Evolutionary conservation across 2,113 vertebrate genomes (phyloP), one percentile per base, ranked within the genome.

Genomic region (Syngnathus scovelli): DNA sequence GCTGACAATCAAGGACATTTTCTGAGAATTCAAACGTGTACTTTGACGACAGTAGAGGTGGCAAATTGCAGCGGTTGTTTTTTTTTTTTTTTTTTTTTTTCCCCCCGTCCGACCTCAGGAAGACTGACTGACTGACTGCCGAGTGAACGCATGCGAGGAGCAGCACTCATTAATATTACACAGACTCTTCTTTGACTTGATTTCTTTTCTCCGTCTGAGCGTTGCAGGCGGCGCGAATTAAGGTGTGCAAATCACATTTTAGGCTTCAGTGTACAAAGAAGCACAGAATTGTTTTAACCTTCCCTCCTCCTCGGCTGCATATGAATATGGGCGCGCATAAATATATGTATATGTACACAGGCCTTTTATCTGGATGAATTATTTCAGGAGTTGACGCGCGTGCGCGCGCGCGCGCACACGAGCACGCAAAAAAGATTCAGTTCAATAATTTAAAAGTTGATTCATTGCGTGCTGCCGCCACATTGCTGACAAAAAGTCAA

Each of bases 161-260:
- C 66, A 59, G 68, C 61, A 74, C 79, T 89, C 87, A 89, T 91
- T 90, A 88, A 89, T 87, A 90, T 89, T 88, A 88, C 86, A 87
- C 85, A 70, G 76, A 82, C 74, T 83, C 76, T 88, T 87, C 85
- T 90, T 88, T 89, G 85, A 90, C 84, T 89, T 90, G 77, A 86
- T 88, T 89, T 87, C 66, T 74, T 87, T 88, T 86, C 80, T 87
- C 77, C 67, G 71, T 86, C 81, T 86, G 81, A 86, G 81, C 74
- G 83, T 82, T 76, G 85, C 81, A 86, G 83, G 80, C 79, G 83
- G 76, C 76, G 86, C 79, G 83, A 88, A 88, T 90, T 88, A 87
- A 84, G 85, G 86, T 89, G 86, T 87, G 85, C 81, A 89, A 90
- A 90, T 89, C 86, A 89, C 86, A 87, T 90, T 90, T 88, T 88